Conservation (phyloP, 2,797 vertebrate species). For the Mormyrus hasselquistii region DNA sequence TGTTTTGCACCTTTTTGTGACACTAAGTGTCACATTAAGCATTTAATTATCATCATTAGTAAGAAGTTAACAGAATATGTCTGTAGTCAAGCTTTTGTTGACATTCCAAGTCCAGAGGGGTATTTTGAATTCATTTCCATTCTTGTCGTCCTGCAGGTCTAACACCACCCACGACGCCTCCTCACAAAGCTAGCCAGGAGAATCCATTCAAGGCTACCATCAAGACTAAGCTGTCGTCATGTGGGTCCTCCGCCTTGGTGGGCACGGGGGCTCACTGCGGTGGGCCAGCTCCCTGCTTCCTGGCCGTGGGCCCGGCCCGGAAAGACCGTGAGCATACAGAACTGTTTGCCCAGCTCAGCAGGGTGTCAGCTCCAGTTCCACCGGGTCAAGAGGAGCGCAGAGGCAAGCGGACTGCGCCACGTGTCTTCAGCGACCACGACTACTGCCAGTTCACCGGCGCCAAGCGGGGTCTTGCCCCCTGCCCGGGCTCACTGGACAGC, state of each 20-base stretch:
- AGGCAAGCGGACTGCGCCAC: slow-evolving; percentile 73
- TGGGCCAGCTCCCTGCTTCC: slow-evolving; percentile 72
- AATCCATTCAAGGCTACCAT: slow-evolving; percentile 96
- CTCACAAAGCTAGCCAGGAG: slow-evolving; percentile 98
- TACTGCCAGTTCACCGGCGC: slow-evolving; percentile 90
- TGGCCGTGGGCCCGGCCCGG: slow-evolving; percentile 70
- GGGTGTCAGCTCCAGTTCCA: slow-evolving; percentile 68
- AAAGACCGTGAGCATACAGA: slow-evolving; percentile 90
- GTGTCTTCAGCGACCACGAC: slow-evolving; percentile 94
- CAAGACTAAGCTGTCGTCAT: slow-evolving; percentile 89
- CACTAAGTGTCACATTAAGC: slow-evolving; percentile 63
- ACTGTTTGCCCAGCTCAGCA: slow-evolving; percentile 88
- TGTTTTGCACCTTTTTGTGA: slow-evolving; percentile 51
- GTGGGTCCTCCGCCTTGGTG: slow-evolving; percentile 80
- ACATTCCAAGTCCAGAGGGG: neutral
- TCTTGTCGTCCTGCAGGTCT: slow-evolving; percentile 71
- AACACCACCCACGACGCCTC: slow-evolving; percentile 99
- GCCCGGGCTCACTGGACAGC: slow-evolving; percentile 71
- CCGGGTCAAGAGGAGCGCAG: slow-evolving; percentile 75
- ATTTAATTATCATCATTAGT: slow-evolving; percentile 54
- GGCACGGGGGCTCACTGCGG: slow-evolving; percentile 83
- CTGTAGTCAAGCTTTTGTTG: neutral
- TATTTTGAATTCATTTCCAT: slow-evolving; percentile 25
- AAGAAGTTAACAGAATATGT: slow-evolving; percentile 48
- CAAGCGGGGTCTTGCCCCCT: slow-evolving; percentile 70